Base-by-base conservation (phyloP, 1,140 invertebrate genomes). In the Sinella curviseta region DNA sequence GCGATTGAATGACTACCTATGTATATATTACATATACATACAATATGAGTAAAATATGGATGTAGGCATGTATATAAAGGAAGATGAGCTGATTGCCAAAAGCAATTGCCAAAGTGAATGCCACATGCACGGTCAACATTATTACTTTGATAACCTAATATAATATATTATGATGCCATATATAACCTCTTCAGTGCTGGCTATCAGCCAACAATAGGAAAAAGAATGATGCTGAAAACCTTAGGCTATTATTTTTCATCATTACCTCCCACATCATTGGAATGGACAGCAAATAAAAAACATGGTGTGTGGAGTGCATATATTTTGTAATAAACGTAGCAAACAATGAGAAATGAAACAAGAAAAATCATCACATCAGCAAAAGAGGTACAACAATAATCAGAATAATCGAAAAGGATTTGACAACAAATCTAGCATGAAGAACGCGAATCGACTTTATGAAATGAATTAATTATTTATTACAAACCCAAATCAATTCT, bases 401-500 rank as follows among this genome's bases (percentile, higher is more conserved):
- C 39, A 48, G 4, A 48, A 48, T 8, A 48, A 4, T 48, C 39
- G 17, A 48, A 48, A 48, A 8, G 39, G 39, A 4, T 48, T 48
- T 48, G 39, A 48, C 39, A 48, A 17, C 39, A 48, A 8, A 4
- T n/a, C n/a, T n/a, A n/a, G n/a, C n/a, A n/a, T n/a, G n/a, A n/a
- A n/a, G n/a, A n/a, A 48, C 20, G 39, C 39, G 8, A 20, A 48
- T 48, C 20, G 39, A 20, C 8, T 20, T 60, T 60, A 12, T n/a
- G n/a, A 60, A 60, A 60, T 60, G 57, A 17, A 60, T 60, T 60
- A 60, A 60, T 60, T 60, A 60, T 60, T 60, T 26, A n/a, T n/a
- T n/a, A n/a, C n/a, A 3, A 60, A 26, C 57, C 12, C 4, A 26
- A 17, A 8, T 3, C 57, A 12, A 60, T 17, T 60, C 24, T 17